Conservation (phyloP, 2,113 vertebrate species). For the Heptranchias perlo region DNA sequence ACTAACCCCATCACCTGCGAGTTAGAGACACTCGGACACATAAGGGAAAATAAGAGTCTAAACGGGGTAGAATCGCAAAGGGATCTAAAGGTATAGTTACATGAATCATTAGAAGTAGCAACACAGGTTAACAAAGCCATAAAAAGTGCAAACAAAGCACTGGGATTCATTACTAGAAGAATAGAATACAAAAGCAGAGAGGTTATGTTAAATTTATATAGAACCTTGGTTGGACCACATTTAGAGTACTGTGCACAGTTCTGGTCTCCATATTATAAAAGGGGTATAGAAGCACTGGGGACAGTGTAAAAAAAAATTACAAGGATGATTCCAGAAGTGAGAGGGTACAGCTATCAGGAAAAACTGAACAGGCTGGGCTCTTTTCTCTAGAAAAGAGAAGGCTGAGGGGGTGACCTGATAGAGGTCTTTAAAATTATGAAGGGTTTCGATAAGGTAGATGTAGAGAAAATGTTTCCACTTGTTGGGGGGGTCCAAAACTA, state of each 20-base stretch:
- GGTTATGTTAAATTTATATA: not conserved
- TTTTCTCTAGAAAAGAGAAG: not conserved
- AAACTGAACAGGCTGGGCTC: not conserved
- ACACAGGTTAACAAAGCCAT: not conserved
- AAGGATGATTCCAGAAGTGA: not conserved
- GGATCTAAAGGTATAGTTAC: not conserved
- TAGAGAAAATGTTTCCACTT: not conserved
- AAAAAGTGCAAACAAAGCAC: not conserved
- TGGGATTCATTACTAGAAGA: too few relatives aligned
- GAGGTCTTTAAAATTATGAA: not conserved
- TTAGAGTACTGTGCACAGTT: not conserved
- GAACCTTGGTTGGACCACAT: not conserved
- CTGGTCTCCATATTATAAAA: not conserved
- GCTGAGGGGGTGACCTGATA: not conserved
- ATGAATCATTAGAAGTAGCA: not conserved
- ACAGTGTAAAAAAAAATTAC: not conserved
- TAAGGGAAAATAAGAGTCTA: not conserved
- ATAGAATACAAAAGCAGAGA: not conserved
- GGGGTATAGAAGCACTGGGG: not conserved
- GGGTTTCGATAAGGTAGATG: not conserved
- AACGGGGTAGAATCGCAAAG: not conserved
- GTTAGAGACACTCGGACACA: not conserved
- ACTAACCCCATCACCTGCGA: too few relatives aligned
- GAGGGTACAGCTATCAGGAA: not conserved
- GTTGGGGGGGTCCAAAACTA: not conserved